Base-by-base conservation (phyloP, 2,113 vertebrate species). In the Dryoscopus gambensis region DNA sequence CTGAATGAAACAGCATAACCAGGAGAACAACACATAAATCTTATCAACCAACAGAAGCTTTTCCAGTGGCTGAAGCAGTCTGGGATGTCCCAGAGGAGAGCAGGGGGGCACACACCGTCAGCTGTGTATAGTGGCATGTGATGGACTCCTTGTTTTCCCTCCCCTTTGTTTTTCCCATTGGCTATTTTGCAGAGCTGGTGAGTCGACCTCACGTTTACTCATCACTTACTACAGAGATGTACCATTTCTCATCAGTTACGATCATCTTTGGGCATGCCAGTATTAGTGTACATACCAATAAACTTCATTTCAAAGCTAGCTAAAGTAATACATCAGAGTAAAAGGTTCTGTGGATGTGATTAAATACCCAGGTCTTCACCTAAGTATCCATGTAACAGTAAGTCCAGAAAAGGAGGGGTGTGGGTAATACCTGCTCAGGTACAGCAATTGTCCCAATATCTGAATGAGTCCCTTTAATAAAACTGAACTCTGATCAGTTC, bases 61-160 rank as follows among this genome's bases (percentile, higher is more conserved):
- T 76, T 75, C 24, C 18, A 71, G 10, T 5, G 33, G 18, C 6
- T 15, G 52, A 37, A 57, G n/a, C 11, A 49, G 17, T 7, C 10
- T 1, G 1, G 7, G 33, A n/a, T 37, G 10, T 33, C n/a, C 50
- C 3, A 4, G 46, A 50, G 16, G 47, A 82, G 30, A 2, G 4
- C 14, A 44, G 35, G 2, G 7, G 3, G 9, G 5, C 24, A 65
- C 15, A 46, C 1, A 64, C 5, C 8, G 11, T 56, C 35, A 78
- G 35, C 16, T 15, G 2, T 40, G 42, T 16, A 11, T 7, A n/a
- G 14, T 35, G 18, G 4, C 16, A 7, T 8, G 5, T 3, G 6
- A 8, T 55, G 21, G 25, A 15, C 13, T 64, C 49, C 44, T 80
- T 8, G 3, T 56, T 96, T 73, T 73, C 28, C 13, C 83, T 37